A percentile compares a stretch with the other conserved stretches of the same genome.
phyloP scores from a whole-genome alignment of 2,113 vertebrate species.

The Clarias magur region DNA sequence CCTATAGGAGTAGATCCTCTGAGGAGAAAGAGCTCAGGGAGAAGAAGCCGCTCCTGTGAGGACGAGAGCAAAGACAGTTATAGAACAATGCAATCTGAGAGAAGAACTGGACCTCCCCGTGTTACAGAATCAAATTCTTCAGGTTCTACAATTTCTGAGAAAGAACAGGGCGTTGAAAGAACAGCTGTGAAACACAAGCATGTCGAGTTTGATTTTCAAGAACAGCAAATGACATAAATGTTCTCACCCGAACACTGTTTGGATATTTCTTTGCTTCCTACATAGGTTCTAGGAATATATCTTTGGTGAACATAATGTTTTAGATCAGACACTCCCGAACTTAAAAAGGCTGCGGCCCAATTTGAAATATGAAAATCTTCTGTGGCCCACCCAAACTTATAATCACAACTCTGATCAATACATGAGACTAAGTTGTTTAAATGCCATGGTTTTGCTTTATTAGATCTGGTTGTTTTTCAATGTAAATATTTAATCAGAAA shows the following conservation, averaged over 20 bases:
- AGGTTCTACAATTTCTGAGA: constrained; percentile 57
- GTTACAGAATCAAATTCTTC: constrained; percentile 57
- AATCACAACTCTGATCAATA: too few species aligned
- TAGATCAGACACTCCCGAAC: too few species aligned
- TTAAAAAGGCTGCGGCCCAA: too few species aligned
- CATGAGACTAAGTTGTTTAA: too few species aligned
- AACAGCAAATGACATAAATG: neutral
- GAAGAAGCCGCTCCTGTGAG: constrained; percentile 36
- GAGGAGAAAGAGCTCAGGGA: constrained; percentile 31
- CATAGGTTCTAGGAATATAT: neutral
- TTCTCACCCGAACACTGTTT: neutral
- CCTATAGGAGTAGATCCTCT: neutral
- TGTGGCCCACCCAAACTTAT: too few species aligned
- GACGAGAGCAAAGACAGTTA: constrained; percentile 27
- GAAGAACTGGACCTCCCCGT: constrained; percentile 21
- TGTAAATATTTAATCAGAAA: too few species aligned
- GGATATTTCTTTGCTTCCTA: neutral
- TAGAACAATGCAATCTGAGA: constrained; percentile 36
- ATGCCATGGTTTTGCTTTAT: too few species aligned
- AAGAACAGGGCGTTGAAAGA: constrained; percentile 26
- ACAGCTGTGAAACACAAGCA: constrained; percentile 54
- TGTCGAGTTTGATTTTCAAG: constrained; percentile 66
- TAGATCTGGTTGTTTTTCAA: too few species aligned
- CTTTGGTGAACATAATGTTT: neutral
- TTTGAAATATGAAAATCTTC: too few species aligned